These are phyloP conservation scores for Diuraphis noxia DNA, from an alignment of 1,140 invertebrate species.

Conservation along the genomic window DNA sequence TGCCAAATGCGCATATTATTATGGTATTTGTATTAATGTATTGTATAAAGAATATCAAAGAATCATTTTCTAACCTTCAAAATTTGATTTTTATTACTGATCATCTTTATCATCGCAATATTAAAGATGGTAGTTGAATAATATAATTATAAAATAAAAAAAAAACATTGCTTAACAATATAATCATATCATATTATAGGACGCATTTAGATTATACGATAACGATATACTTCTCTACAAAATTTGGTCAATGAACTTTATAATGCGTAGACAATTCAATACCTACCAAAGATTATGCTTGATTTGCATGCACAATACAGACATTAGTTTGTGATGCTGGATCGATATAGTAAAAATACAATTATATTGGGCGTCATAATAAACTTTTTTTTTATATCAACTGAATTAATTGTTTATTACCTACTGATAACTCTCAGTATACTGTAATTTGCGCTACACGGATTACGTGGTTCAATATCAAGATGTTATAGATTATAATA, in stretches of 20 bases:
- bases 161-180: background rate
- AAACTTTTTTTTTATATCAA: background rate
- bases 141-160: background rate
- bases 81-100: background rate
- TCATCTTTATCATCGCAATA: background rate
- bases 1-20: background rate
- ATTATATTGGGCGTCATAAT: background rate
- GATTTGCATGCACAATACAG: background rate
- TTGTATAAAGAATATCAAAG: background rate
- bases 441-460: background rate
- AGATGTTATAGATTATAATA: background rate
- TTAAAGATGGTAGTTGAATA: background rate
- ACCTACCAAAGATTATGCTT: background rate
- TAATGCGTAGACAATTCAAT: background rate
- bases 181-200: background rate
- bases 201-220: background rate
- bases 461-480: background rate
- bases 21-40: background rate
- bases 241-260: conserved; percentile 34
- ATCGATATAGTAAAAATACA: background rate
- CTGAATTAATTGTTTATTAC: background rate
- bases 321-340: background rate
- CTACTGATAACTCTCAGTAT: background rate
- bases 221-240: background rate
- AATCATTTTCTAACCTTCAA: conserved; percentile 29